Evolutionary conservation across 2,113 vertebrate species (phyloP).

Genomic region (Pitta sordida): DNA sequence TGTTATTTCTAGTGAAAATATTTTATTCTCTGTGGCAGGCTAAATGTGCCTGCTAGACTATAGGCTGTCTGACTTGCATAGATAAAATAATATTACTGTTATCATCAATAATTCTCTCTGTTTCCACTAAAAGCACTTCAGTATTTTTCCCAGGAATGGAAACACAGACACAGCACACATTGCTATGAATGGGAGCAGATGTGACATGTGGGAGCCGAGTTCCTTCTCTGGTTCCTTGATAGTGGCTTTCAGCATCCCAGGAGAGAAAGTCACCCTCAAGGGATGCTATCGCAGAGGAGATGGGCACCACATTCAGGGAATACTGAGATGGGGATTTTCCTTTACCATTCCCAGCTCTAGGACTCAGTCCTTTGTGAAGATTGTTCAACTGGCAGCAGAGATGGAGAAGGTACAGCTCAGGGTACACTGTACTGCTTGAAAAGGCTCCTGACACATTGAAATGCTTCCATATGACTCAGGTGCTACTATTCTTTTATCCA

Average conservation of each 20-base stretch:
- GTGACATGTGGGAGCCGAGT: accelerated
- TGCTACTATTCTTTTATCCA: not conserved
- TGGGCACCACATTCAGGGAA: not conserved
- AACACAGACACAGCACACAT: not conserved
- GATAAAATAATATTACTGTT: conserved; percentile 19
- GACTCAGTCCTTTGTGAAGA: not conserved
- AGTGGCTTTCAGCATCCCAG: not conserved
- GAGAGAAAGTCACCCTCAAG: not conserved
- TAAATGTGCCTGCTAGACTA: not conserved
- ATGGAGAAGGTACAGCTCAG: not conserved
- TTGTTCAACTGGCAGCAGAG: not conserved
- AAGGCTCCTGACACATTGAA: not conserved
- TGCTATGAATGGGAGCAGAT: not conserved
- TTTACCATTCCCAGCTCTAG: not conserved
- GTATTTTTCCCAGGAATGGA: not conserved
- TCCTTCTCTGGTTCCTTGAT: not conserved
- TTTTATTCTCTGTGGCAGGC: not conserved
- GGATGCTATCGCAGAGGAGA: not conserved
- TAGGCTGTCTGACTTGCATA: not conserved
- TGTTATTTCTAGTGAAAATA: not conserved
- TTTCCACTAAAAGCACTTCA: not conserved
- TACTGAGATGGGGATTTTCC: not conserved
- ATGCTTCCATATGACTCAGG: accelerated
- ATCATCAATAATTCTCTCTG: conserved; percentile 3
- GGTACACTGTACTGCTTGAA: not conserved